Percentiles rank a stretch among this genome's conserved stretches.
phyloP scores from a whole-genome alignment of 2,797 vertebrate species.

The Leptoclinus maculatus region DNA sequence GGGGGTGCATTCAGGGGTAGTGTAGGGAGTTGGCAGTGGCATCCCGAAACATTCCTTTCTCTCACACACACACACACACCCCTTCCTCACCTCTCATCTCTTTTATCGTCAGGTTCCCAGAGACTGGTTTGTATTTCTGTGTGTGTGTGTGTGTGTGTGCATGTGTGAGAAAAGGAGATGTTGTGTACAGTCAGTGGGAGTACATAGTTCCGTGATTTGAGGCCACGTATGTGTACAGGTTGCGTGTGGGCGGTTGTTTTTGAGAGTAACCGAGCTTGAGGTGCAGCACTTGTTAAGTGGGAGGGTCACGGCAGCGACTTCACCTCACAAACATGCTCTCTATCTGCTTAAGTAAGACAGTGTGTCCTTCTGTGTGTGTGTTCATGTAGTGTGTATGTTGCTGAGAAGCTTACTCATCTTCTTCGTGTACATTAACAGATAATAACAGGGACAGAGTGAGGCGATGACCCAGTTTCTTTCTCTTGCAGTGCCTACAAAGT shows the following conservation, averaged over 20 bases:
- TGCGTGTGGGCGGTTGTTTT: slow-evolving; percentile 43
- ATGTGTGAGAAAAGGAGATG: neutral
- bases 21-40: slow-evolving; percentile 52
- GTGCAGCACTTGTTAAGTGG: slow-evolving; percentile 30
- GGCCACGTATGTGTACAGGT: slow-evolving; percentile 28
- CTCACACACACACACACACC: slow-evolving; percentile 9
- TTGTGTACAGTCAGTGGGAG: slow-evolving; percentile 21
- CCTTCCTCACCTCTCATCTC: slow-evolving; percentile 37
- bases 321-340: slow-evolving; percentile 30
- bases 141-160: neutral
- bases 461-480: slow-evolving; percentile 45
- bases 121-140: slow-evolving; percentile 40
- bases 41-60: slow-evolving; percentile 56
- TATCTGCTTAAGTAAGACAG: slow-evolving; percentile 1
- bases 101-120: slow-evolving; percentile 55
- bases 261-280: slow-evolving; percentile 34
- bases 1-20: slow-evolving; percentile 38
- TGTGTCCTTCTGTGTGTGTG: slow-evolving; percentile 2
- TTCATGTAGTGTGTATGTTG: slow-evolving; percentile 9
- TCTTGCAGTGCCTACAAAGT: slow-evolving; percentile 15
- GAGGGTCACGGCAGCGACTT: slow-evolving; percentile 23
- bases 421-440: slow-evolving; percentile 31
- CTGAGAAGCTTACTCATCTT: slow-evolving; percentile 32
- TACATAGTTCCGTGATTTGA: slow-evolving; percentile 39
- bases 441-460: slow-evolving; percentile 40